Base-by-base conservation (phyloP, 2,888 invertebrate species). In the Colostygia pectinataria region DNA sequence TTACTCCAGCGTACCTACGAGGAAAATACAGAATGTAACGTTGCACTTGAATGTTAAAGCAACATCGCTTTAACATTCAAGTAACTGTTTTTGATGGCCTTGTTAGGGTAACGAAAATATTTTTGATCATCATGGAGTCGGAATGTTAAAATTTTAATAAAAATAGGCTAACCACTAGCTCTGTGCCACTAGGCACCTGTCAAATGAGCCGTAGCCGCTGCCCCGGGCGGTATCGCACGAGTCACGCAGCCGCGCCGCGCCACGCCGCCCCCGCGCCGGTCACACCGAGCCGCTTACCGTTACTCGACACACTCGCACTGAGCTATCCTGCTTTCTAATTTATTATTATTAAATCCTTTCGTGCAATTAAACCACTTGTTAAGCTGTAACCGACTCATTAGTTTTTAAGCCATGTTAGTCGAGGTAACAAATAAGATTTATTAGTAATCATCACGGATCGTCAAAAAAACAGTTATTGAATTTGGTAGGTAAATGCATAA, bases 251-350 rank as follows among this genome's bases (percentile, higher is more conserved):
- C 70, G 67, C 87, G n/a, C n/a, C 4, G 4, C 20, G 20, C 20
- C 20, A 6, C 20, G 20, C 20, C 20, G 20, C 2, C 2, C 15
- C 2, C 15, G 4, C 87, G 86, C 84, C 27, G 27, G n/a, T n/a
- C n/a, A n/a, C n/a, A n/a, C n/a, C n/a, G n/a, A n/a, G n/a, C n/a
- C 24, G 45, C 59, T 61, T 69, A 69, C 88, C 88, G 88, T 86
- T 87, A 88, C 46, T 57, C 69, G 87, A 80, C 88, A 86, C 74
- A 87, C 75, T 84, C 53, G 41, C 59, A 33, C 36, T 34, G 25
- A 53, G 53, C 66, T 63, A 74, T 72, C 72, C 71, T 71, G 70
- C 70, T 74, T 74, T 73, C 72, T 74, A 74, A 72, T 74, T 65
- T 63, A 65, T 61, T 67, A 66, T 72, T 68, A 67, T 70, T 66